phyloP scores from a whole-genome alignment of 2,888 invertebrate genomes.

The Lochmaea crataegi region DNA sequence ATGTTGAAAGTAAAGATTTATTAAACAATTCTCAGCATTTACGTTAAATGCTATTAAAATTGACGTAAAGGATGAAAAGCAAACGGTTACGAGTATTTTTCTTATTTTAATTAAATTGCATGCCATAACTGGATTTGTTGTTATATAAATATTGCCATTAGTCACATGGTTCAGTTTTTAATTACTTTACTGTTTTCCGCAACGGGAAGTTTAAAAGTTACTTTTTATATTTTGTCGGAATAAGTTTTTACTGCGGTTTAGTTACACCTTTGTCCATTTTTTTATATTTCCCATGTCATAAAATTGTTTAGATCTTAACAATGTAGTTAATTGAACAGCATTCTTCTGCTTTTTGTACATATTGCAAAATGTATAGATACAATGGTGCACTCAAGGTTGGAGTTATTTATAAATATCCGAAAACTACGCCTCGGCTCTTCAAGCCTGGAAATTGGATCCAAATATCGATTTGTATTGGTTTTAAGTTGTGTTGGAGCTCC shows the following conservation, averaged over 20 bases:
- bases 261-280: no score
- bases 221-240: neutral
- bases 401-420: no score
- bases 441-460: no score
- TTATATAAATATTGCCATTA: conserved; percentile 1
- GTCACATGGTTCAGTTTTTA: neutral
- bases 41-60: neutral
- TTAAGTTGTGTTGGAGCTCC: no score
- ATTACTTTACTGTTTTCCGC: neutral
- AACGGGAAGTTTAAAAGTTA: neutral
- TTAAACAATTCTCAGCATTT: neutral
- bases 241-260: neutral
- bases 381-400: no score
- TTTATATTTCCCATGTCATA: no score
- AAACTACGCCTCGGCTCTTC: no score
- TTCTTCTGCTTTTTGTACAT: no score
- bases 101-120: conserved; percentile 7
- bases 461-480: no score
- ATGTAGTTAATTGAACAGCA: no score
- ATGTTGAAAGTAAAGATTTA: neutral
- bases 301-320: no score
- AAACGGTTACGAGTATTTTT: neutral
- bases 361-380: no score
- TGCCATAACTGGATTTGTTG: neutral
- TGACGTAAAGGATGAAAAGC: neutral